Conservation (phyloP, 2,888 invertebrate species). For the Mesoligia furuncula region DNA sequence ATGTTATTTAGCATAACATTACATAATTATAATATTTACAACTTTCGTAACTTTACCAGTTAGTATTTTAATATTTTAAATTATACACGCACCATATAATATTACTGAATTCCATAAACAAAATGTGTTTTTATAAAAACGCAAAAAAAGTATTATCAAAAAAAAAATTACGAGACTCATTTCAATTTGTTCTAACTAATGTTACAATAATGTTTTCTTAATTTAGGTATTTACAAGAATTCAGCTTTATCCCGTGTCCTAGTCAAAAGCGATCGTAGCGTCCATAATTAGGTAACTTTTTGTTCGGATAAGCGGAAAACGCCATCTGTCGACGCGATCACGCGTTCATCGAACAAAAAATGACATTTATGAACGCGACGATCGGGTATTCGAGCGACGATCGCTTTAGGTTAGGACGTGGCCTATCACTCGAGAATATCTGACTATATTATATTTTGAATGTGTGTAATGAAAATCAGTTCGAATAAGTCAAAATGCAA, state of each 20-base stretch:
- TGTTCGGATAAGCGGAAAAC: neutral
- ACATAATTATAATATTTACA: slow-evolving; percentile 45
- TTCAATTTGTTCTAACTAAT: slow-evolving; percentile 18
- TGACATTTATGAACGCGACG: neutral
- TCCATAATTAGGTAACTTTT: neutral
- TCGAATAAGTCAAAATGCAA: neutral
- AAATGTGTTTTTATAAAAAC: slow-evolving; percentile 9
- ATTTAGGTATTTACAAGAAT: slow-evolving; percentile 33
- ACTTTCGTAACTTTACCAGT: neutral
- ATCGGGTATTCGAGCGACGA: neutral
- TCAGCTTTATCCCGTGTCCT: neutral
- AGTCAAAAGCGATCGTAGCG: neutral
- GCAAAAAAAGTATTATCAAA: neutral
- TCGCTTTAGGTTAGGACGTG: neutral
- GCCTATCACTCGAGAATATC: neutral
- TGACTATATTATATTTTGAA: neutral
- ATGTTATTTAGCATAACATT: slow-evolving; percentile 7
- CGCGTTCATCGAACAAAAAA: neutral
- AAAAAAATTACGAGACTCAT: slow-evolving; percentile 18
- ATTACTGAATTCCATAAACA: slow-evolving; percentile 46
- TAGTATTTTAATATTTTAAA: slow-evolving; percentile 12
- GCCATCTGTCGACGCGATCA: neutral
- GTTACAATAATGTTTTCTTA: neutral
- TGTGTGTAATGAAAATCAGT: neutral
- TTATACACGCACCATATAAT: slow-evolving; percentile 28